Percentiles rank a stretch among this genome's conserved stretches.
Conservation (phyloP, 2,113 vertebrate genomes). For the Engraulis encrasicolus region DNA sequence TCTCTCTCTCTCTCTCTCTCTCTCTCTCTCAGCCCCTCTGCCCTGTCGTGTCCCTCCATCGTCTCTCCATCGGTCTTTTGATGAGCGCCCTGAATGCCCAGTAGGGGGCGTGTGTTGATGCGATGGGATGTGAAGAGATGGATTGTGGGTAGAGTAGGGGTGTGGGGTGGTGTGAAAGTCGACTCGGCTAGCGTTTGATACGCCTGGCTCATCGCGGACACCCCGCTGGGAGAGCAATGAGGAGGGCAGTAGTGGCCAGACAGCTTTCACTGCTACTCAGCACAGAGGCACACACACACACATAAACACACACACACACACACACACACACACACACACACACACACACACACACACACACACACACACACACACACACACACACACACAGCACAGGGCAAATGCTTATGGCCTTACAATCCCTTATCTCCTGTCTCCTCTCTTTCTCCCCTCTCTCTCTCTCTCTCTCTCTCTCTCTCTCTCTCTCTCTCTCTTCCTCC, state of each 20-base stretch:
- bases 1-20: neutral
- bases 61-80: slow-evolving; percentile 1
- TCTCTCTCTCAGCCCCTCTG: neutral
- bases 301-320: too few relatives aligned
- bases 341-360: slow-evolving; percentile 15
- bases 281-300: too few relatives aligned
- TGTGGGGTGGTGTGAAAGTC: too few relatives aligned
- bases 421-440: neutral
- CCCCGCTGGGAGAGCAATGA: neutral
- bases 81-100: neutral
- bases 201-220: neutral
- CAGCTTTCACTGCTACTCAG: neutral
- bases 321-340: slow-evolving; percentile 1
- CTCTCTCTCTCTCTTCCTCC: too few relatives aligned
- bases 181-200: too few relatives aligned
- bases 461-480: neutral
- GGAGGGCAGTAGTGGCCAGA: slow-evolving; percentile 10
- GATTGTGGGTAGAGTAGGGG: neutral
- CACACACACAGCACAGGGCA: neutral
- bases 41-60: neutral
- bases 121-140: slow-evolving; percentile 10
- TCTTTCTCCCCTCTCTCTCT: neutral
- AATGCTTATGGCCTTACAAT: neutral
- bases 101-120: too few relatives aligned
- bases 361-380: slow-evolving; percentile 3